These are phyloP conservation scores for Glossophaga mutica DNA, from an alignment of 2,797 vertebrate genomes.

Conservation along the genomic window DNA sequence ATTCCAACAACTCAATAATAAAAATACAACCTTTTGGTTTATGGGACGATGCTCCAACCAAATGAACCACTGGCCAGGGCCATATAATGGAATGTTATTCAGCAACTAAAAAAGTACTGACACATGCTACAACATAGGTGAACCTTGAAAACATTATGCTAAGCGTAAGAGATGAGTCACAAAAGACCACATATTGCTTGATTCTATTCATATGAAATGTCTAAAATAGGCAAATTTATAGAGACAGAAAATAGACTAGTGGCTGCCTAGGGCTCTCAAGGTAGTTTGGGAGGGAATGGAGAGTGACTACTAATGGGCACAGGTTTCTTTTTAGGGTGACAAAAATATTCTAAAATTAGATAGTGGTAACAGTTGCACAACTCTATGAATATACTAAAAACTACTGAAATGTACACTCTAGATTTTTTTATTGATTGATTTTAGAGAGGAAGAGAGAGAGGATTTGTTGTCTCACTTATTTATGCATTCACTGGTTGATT, in stretches of 20 bases:
- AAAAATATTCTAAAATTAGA: conserved; percentile 19
- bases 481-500: too few species aligned
- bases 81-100: background rate
- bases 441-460: too few species aligned
- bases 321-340: conserved; percentile 7
- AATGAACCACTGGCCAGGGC: too few species aligned
- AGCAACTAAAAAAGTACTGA: background rate
- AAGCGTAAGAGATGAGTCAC: background rate
- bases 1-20: background rate
- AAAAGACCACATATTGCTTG: background rate
- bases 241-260: background rate
- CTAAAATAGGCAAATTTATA: background rate
- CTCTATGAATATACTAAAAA: background rate
- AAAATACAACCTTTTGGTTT: background rate
- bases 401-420: background rate
- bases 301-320: background rate
- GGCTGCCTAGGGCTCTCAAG: background rate
- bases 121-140: background rate
- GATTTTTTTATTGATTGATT: too few species aligned
- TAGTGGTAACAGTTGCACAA: background rate
- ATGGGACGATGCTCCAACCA: too few species aligned
- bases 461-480: too few species aligned
- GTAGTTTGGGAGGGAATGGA: background rate
- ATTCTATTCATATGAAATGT: background rate
- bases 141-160: background rate